These are phyloP conservation scores for Catostylus mosaicus DNA, from an alignment of 30 jellyfish, hydroid and myxozoan species.

Conservation along the genomic window DNA sequence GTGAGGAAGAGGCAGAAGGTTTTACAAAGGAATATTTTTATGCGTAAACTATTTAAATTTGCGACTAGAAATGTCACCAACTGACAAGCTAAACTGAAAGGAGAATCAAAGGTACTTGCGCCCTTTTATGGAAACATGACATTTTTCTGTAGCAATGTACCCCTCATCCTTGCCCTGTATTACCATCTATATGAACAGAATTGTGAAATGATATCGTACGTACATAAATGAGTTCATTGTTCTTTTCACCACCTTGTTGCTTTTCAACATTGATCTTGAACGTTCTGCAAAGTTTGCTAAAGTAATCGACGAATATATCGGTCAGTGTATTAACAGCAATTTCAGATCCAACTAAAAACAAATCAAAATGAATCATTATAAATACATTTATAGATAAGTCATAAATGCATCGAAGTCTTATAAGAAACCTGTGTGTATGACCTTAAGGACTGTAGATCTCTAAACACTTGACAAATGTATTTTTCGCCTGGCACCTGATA, in stretches of 20 bases:
- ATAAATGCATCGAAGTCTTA: background rate
- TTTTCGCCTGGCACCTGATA: background rate
- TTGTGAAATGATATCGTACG: background rate
- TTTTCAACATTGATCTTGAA: constrained; percentile 42
- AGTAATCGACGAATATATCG: constrained; percentile 75
- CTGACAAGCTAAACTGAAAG: too few species aligned
- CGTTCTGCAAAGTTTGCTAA: constrained; percentile 58
- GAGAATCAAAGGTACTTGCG: too few species aligned
- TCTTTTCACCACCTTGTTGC: constrained; percentile 28
- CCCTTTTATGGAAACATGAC: too few species aligned
- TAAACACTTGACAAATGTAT: background rate
- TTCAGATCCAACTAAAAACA: constrained; percentile 74
- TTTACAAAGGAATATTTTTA: too few species aligned
- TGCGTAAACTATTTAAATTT: too few species aligned
- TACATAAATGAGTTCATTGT: constrained; percentile 20
- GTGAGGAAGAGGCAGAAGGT: too few species aligned
- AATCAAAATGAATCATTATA: background rate
- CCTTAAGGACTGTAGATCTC: too few species aligned
- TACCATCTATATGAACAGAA: too few species aligned
- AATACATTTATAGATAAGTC: background rate
- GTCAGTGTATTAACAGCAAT: constrained; percentile 73
- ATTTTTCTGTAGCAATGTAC: too few species aligned
- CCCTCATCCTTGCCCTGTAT: too few species aligned
- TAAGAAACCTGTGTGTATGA: background rate
- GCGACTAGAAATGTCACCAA: too few species aligned